A percentile compares a stretch with the other conserved stretches of the same genome.
Conservation (phyloP, 2,888 invertebrate genomes). For the Agrotis puta region DNA sequence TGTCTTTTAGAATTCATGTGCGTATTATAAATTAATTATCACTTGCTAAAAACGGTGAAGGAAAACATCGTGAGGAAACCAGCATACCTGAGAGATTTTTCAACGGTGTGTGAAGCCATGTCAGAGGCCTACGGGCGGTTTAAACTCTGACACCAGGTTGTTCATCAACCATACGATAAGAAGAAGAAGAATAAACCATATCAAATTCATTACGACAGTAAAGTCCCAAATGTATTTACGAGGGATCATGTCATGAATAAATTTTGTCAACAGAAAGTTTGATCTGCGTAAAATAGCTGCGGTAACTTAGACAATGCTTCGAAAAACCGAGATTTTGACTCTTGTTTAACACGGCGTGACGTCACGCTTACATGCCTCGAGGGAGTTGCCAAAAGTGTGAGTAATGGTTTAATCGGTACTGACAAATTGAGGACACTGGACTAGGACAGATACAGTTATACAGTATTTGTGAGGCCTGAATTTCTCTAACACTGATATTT, state of each 20-base stretch:
- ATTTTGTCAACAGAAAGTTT: slow-evolving; percentile 88
- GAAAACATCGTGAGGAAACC: too few species aligned
- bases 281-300: slow-evolving; percentile 86
- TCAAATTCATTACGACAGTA: slow-evolving; percentile 90
- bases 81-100: too few species aligned
- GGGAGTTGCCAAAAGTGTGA: not conserved
- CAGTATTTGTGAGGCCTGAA: too few species aligned
- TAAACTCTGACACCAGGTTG: too few species aligned
- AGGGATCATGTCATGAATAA: slow-evolving; percentile 90
- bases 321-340: slow-evolving; percentile 56
- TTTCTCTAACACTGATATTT: too few species aligned
- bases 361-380: not conserved
- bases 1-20: too few species aligned
- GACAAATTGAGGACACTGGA: not conserved
- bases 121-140: too few species aligned
- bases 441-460: not conserved
- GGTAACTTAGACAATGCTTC: slow-evolving; percentile 83
- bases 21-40: too few species aligned
- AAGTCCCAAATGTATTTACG: slow-evolving; percentile 90
- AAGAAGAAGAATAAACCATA: slow-evolving; percentile 88
- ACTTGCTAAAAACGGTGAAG: too few species aligned
- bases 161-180: too few species aligned
- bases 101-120: too few species aligned
- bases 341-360: slow-evolving; percentile 21
- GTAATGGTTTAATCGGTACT: not conserved